A percentile compares a stretch with the other conserved stretches of the same genome.
Conservation (phyloP, 2,113 vertebrate species). For the Carassius carassius region DNA sequence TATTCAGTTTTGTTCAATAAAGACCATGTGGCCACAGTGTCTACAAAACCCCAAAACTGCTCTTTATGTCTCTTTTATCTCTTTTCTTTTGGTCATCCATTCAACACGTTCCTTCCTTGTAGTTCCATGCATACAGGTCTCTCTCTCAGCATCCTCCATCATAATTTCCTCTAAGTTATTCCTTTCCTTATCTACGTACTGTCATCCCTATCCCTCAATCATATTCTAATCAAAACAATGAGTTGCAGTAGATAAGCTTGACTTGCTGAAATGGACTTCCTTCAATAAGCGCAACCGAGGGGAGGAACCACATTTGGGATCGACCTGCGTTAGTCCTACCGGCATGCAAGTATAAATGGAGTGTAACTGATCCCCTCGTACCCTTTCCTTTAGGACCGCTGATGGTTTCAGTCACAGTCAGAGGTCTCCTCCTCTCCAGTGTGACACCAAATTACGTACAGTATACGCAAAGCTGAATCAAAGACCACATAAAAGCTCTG, state of each 20-base stretch:
- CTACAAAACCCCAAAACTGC: conserved; percentile 22
- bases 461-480: conserved; percentile 52
- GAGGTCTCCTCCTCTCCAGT: conserved; percentile 47
- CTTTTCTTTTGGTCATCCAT: conserved; percentile 19
- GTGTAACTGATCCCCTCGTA: neutral
- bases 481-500: conserved; percentile 54
- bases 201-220: neutral
- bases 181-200: neutral
- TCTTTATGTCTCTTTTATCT: conserved; percentile 44
- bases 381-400: conserved; percentile 43
- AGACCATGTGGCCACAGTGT: conserved; percentile 31
- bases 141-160: neutral
- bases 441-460: conserved; percentile 54
- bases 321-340: neutral
- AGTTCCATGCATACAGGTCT: conserved; percentile 4
- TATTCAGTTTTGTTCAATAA: conserved; percentile 53
- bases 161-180: neutral
- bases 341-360: neutral
- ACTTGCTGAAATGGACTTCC: neutral
- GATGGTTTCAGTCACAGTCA: conserved; percentile 56
- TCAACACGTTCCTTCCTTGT: conserved; percentile 31
- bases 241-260: neutral
- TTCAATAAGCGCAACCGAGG: neutral
- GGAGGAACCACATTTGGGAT: neutral
- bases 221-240: conserved; percentile 4